phyloP scores from a whole-genome alignment of 2,113 vertebrate genomes.

The Turdus rufiventris region DNA sequence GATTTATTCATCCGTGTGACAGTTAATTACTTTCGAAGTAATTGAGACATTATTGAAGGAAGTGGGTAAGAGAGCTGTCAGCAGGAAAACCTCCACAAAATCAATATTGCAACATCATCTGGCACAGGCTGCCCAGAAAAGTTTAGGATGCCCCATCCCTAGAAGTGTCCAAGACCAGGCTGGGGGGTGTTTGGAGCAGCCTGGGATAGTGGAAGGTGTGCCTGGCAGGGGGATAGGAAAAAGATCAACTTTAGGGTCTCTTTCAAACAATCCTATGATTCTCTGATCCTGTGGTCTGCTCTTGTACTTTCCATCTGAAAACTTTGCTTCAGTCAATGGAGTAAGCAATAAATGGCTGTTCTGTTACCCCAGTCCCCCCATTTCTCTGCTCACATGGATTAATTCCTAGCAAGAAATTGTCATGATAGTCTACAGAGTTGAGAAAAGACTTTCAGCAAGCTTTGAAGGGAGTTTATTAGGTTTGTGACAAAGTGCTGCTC shows the following conservation, averaged over 20 bases:
- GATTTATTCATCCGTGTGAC: not conserved
- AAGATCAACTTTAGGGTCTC: not conserved
- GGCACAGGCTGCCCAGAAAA: not conserved
- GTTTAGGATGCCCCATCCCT: not conserved
- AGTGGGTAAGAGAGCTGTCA: not conserved
- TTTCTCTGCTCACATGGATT: not conserved
- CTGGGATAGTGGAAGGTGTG: not conserved
- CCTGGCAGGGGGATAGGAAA: not conserved
- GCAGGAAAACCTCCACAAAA: not conserved
- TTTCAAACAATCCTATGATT: not conserved
- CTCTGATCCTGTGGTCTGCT: no score
- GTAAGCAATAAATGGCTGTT: not conserved
- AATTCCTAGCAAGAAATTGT: not conserved
- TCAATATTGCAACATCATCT: not conserved
- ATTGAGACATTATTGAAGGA: not conserved
- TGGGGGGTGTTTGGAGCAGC: not conserved
- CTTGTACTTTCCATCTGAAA: not conserved
- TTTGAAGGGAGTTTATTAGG: not conserved
- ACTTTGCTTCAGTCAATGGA: not conserved
- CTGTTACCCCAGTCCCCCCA: fast-evolving
- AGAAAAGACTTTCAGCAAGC: not conserved
- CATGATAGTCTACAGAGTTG: not conserved
- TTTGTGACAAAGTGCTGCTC: not conserved
- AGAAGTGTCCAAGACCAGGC: not conserved
- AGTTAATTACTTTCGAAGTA: conserved; percentile 34